Conservation (phyloP, 2,797 vertebrate species). For the Anguilla marmorata region DNA sequence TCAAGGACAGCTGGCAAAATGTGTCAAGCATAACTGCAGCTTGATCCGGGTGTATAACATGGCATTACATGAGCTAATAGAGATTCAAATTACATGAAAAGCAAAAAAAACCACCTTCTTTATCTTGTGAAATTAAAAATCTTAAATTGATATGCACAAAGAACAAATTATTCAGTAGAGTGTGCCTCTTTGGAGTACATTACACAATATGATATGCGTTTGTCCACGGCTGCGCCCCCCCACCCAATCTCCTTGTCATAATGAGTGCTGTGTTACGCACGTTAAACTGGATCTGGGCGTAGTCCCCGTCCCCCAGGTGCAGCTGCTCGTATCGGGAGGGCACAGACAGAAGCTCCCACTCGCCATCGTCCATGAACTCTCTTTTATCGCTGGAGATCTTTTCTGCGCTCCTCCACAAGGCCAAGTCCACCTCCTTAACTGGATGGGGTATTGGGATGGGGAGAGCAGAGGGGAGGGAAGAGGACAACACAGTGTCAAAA, state of each 20-base stretch:
- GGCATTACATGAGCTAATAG: too few relatives aligned
- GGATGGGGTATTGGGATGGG: background rate
- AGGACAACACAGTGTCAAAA: background rate
- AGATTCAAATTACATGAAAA: too few relatives aligned
- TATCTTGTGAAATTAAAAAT: too few relatives aligned
- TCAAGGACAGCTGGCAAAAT: too few relatives aligned
- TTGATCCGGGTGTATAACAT: too few relatives aligned
- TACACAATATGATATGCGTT: background rate
- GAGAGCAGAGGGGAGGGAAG: background rate
- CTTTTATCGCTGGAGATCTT: constrained; percentile 72
- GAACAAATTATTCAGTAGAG: too few relatives aligned
- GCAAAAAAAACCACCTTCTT: too few relatives aligned
- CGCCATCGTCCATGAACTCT: constrained; percentile 79
- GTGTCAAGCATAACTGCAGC: too few relatives aligned
- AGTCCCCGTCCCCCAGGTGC: constrained; percentile 66
- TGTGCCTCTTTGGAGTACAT: background rate
- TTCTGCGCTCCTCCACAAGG: constrained; percentile 75
- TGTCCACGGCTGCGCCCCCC: background rate
- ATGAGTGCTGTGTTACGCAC: constrained; percentile 60
- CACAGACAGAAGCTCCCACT: constrained; percentile 85
- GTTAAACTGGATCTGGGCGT: constrained; percentile 84
- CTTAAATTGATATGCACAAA: too few relatives aligned
- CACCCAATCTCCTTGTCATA: background rate
- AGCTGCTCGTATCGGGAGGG: constrained; percentile 72
- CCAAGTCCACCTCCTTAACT: constrained; percentile 84